phyloP scores from a whole-genome alignment of 2,797 vertebrate genomes.

The Acanthurus leucopareius region DNA sequence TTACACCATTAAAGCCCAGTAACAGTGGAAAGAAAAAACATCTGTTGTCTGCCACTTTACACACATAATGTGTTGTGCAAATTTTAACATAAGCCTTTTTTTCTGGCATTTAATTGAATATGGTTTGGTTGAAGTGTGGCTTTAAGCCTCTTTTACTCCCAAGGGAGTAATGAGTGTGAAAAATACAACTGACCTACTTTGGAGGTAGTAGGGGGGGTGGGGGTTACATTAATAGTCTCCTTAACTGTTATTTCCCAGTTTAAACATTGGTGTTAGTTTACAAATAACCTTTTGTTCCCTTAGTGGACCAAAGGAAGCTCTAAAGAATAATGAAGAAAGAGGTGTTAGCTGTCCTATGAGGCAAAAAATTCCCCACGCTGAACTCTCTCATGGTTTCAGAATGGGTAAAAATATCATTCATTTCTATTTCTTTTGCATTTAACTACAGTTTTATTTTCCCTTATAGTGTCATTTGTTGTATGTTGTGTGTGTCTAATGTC shows the following conservation, averaged over 20 bases:
- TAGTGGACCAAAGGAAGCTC: neutral
- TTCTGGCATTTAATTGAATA: slow-evolving; percentile 36
- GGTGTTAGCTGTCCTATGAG: neutral
- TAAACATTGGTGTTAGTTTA: slow-evolving; percentile 5
- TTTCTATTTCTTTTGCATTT: neutral
- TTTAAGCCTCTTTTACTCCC: slow-evolving; percentile 30
- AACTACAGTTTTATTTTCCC: slow-evolving; percentile 1
- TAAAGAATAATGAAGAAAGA: slow-evolving; percentile 9
- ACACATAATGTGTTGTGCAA: neutral
- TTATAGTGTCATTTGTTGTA: slow-evolving; percentile 10
- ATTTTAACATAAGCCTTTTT: slow-evolving; percentile 11
- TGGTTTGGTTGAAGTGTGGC: slow-evolving; percentile 13
- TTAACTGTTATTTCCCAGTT: slow-evolving; percentile 7
- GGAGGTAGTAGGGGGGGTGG: neutral
- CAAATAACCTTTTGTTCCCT: neutral
- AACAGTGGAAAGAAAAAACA: neutral
- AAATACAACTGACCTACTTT: slow-evolving; percentile 24
- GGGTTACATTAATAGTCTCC: slow-evolving; percentile 1
- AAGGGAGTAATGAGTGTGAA: slow-evolving; percentile 3
- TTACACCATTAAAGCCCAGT: too few relatives aligned
- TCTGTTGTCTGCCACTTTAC: slow-evolving; percentile 7
- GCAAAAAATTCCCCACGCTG: slow-evolving; percentile 3
- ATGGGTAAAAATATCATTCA: neutral
- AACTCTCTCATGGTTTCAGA: slow-evolving; percentile 4
- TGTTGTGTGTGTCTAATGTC: too few relatives aligned